A percentile compares a stretch with the other conserved stretches of the same genome.
These are phyloP conservation scores for Epinephelus coioides DNA, from an alignment of 2,797 vertebrate genomes.

Conservation along the genomic window DNA sequence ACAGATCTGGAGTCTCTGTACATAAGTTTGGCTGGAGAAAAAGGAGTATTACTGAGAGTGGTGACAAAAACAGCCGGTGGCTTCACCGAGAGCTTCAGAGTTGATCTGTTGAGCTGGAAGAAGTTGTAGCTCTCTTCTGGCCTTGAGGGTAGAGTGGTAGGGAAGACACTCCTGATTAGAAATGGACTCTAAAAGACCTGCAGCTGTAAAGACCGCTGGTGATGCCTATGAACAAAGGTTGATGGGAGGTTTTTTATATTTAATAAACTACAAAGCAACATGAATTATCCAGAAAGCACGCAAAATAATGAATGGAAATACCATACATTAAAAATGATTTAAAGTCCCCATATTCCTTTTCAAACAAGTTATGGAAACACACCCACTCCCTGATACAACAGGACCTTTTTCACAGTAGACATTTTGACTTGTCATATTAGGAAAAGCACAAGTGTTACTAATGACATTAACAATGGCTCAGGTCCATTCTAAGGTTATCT, in stretches of 20 bases:
- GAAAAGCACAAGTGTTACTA: not conserved
- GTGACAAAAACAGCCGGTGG: conserved; percentile 16
- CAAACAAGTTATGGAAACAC: not conserved
- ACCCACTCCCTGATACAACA: not conserved
- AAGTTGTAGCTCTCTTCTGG: conserved; percentile 8
- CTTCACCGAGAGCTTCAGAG: conserved; percentile 2
- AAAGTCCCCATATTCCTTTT: not conserved
- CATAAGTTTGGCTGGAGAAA: conserved; percentile 12
- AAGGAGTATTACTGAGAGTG: not conserved
- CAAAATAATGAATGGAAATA: not conserved
- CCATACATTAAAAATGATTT: not conserved
- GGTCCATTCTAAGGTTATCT: too few relatives aligned
- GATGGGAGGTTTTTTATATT: not conserved
- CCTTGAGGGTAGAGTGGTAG: conserved; percentile 20
- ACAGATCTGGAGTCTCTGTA: conserved; percentile 12
- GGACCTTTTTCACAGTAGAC: too few relatives aligned
- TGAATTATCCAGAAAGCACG: not conserved
- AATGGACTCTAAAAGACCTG: conserved; percentile 7
- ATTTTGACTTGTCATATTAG: too few relatives aligned
- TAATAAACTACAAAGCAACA: not conserved
- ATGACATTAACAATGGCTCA: not conserved
- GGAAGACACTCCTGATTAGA: conserved; percentile 1
- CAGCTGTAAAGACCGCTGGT: not conserved
- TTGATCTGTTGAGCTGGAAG: conserved; percentile 14
- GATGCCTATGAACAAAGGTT: conserved; percentile 2